phyloP scores from a whole-genome alignment of 2,797 vertebrate species.

The Champsocephalus gunnari region DNA sequence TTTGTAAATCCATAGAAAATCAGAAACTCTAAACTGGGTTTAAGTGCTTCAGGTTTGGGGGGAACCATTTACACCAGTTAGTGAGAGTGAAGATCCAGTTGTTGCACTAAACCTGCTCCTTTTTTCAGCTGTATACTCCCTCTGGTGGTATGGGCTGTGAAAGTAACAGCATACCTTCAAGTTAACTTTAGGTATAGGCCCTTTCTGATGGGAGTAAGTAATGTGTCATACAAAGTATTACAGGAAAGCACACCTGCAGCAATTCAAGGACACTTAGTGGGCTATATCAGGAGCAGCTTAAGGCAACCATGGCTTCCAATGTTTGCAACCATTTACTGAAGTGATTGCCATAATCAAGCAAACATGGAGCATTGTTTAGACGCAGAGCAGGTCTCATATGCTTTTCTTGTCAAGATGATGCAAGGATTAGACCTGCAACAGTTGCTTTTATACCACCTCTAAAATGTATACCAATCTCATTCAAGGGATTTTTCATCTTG shows the following conservation, averaged over 20 bases:
- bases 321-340: not conserved
- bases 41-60: not conserved
- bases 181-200: slow-evolving; percentile 11
- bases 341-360: not conserved
- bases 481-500: not conserved
- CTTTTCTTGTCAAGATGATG: slow-evolving; percentile 18
- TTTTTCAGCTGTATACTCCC: slow-evolving; percentile 77
- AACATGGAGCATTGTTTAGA: not conserved
- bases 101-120: slow-evolving; percentile 48
- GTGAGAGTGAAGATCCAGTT: slow-evolving; percentile 49
- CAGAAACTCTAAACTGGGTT: not conserved
- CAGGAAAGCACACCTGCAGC: not conserved
- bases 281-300: not conserved
- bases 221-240: not conserved
- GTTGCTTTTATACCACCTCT: slow-evolving; percentile 2
- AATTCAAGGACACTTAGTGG: not conserved
- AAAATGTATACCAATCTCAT: slow-evolving; percentile 12
- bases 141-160: slow-evolving; percentile 78
- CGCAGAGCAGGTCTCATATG: not conserved
- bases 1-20: not conserved
- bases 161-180: slow-evolving; percentile 19
- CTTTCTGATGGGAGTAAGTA: not conserved
- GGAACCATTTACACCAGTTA: slow-evolving; percentile 39
- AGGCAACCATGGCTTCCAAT: not conserved
- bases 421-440: slow-evolving; percentile 21